Conservation (phyloP, 2,888 invertebrate species). For the Nysson spinosus region DNA sequence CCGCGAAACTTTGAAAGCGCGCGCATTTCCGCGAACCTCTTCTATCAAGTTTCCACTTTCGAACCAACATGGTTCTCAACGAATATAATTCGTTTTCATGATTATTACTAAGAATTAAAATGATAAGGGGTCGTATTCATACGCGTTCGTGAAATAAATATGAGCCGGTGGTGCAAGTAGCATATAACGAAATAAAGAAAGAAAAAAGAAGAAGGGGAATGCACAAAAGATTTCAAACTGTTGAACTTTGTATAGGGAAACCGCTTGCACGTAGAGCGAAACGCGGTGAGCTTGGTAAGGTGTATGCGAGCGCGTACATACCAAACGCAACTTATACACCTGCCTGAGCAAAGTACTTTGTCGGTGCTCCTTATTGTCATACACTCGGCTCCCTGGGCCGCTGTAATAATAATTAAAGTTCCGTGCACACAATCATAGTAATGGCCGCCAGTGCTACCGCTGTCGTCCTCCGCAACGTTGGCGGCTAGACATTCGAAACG, state of each 20-base stretch:
- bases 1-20: slow-evolving; percentile 38
- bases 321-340: slow-evolving; percentile 29
- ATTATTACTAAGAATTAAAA: neutral
- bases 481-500: slow-evolving; percentile 56
- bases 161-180: neutral
- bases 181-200: slow-evolving; percentile 2
- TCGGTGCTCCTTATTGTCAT: slow-evolving; percentile 50
- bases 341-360: slow-evolving; percentile 34
- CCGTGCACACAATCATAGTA: slow-evolving; percentile 71
- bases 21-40: neutral
- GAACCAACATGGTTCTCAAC: too few relatives aligned
- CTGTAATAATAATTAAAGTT: slow-evolving; percentile 69
- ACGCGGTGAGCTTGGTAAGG: too few relatives aligned
- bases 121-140: neutral
- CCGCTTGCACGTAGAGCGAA: slow-evolving; percentile 16
- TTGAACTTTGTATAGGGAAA: slow-evolving; percentile 12
- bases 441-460: slow-evolving; percentile 59
- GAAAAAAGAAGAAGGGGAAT: slow-evolving; percentile 6
- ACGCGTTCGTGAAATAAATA: neutral
- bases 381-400: slow-evolving; percentile 29
- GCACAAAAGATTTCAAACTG: slow-evolving; percentile 37
- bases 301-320: slow-evolving; percentile 7
- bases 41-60: too few relatives aligned
- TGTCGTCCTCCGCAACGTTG: slow-evolving; percentile 41
- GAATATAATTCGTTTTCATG: too few relatives aligned